Conservation (phyloP, 2,113 vertebrate species). For the Canis aureus region DNA sequence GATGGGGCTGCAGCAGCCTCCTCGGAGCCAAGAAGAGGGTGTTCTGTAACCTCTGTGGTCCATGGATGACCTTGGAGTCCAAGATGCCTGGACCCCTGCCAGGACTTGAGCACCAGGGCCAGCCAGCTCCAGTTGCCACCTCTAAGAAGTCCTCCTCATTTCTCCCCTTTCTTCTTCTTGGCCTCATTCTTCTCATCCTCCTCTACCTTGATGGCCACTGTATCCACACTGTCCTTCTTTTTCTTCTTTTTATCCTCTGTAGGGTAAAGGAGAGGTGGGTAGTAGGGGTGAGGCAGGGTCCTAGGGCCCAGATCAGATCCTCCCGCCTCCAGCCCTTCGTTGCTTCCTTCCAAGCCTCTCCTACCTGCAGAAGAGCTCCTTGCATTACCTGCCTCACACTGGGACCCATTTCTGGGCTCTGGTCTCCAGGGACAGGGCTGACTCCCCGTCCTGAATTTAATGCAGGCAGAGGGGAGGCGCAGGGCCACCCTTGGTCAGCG, state of each 20-base stretch:
- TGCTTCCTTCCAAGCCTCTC: neutral
- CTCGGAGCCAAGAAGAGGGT: neutral
- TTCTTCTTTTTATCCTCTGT: conserved; percentile 81
- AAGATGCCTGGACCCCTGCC: neutral
- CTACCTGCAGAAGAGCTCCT: neutral
- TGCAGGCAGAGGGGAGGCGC: neutral
- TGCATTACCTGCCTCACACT: neutral
- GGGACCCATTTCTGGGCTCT: neutral
- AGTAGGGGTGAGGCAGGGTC: neutral
- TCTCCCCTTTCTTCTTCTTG: conserved; percentile 77
- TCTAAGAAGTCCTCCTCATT: conserved; percentile 31
- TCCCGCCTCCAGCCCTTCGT: neutral
- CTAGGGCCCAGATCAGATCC: neutral
- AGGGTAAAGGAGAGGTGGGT: neutral
- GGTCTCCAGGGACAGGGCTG: neutral
- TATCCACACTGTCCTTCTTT: conserved; percentile 81
- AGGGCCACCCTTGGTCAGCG: neutral
- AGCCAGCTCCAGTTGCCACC: neutral
- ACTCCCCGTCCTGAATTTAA: neutral
- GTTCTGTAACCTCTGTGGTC: neutral
- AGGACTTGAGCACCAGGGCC: neutral
- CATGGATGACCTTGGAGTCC: neutral
- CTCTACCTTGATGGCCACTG: conserved; percentile 82
- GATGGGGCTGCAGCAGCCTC: neutral
- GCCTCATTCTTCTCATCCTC: conserved; percentile 78